Evolutionary conservation across 2,888 invertebrate species (phyloP), one percentile per base, ranked within the genome.

Genomic region (Ethmia dodecea): DNA sequence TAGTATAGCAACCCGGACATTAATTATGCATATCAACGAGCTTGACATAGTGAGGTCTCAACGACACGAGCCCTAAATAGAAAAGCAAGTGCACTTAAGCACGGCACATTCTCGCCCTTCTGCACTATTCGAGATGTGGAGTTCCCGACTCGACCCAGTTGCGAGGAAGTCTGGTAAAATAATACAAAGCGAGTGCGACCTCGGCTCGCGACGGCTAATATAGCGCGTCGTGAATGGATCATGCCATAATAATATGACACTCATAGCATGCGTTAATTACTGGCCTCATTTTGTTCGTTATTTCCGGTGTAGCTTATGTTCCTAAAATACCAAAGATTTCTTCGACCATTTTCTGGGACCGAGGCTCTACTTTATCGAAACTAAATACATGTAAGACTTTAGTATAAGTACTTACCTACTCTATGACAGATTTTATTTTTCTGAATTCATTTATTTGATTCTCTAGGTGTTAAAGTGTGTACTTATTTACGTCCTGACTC

Each of bases 81-180:
- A 33, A 37, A 29, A 13, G 24, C 24, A 22, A 40, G 31, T 28
- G 37, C 37, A 31, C 28, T 40, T 33, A 29, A 28, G 28, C 35
- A 39, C 42, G 35, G 13, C 37, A 27, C 42, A 33, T 28, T 20
- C 18, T 18, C 30, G 20, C 13, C 40, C 47, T 49, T 52, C 52
- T 58, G 55, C 50, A 54, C 45, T 55, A 58, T 60, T 52, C 55
- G 48, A 60, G 58, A 56, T 47, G 73, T 74, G 68, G 76, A 78
- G 79, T 46, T n/a, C n/a, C n/a, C n/a, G n/a, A n/a, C 74, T 74
- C 70, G 76, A 78, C 80, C 81, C 45, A 80, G 61, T 73, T 80
- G 65, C 59, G 61, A 22, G n/a, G 22, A 61, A 61, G 60, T 60
- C 56, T 51, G 56, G 52, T 57, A 58, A 59, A 63, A 61, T 60